These are phyloP conservation scores for Pteropus rufus DNA, from an alignment of 2,797 vertebrate species.

Conservation along the genomic window DNA sequence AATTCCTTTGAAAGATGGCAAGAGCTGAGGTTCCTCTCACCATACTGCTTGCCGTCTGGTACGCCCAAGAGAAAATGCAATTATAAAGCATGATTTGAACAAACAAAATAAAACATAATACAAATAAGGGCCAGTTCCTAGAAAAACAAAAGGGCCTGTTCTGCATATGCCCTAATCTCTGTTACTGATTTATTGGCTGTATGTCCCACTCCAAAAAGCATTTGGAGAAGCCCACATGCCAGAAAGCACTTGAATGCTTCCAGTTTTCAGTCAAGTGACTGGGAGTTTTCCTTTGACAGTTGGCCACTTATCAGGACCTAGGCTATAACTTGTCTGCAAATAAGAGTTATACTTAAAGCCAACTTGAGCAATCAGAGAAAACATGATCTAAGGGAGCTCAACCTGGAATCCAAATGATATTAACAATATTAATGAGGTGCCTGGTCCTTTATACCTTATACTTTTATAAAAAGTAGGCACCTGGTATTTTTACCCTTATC, in stretches of 20 bases:
- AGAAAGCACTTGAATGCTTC: neutral
- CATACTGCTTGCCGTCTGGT: slow-evolving; percentile 49
- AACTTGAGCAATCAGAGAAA: neutral
- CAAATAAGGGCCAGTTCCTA: slow-evolving; percentile 37
- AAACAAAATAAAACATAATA: slow-evolving; percentile 63
- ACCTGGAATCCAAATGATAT: neutral
- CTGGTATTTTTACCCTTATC: neutral
- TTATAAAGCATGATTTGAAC: slow-evolving; percentile 49
- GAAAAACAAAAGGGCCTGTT: neutral
- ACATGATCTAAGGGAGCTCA: neutral
- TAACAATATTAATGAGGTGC: neutral
- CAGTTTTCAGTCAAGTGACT: neutral
- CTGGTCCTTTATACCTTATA: neutral
- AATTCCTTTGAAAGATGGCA: neutral
- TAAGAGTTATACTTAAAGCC: neutral
- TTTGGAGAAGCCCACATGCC: neutral
- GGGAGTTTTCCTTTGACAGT: neutral
- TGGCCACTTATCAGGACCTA: neutral
- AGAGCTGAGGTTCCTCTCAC: neutral
- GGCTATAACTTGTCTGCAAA: neutral
- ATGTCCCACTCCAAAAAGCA: neutral
- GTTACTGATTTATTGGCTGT: neutral
- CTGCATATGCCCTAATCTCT: slow-evolving; percentile 12
- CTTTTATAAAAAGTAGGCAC: neutral
- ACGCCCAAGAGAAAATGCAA: slow-evolving; percentile 6